Base-by-base conservation (phyloP, 1,140 invertebrate genomes). In the Cydia fagiglandana region DNA sequence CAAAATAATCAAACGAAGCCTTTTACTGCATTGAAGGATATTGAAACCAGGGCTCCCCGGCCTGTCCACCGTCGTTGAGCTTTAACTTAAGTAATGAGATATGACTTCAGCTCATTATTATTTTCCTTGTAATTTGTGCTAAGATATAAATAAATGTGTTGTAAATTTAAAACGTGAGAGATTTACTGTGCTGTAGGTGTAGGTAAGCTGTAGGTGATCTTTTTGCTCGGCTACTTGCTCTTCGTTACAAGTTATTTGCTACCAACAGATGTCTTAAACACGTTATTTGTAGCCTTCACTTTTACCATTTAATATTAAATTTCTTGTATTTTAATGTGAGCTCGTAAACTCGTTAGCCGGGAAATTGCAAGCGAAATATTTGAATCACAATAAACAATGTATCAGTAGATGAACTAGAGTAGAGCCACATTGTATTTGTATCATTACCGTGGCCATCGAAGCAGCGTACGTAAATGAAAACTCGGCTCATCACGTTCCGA, bases 401-500 rank as follows among this genome's bases (percentile, higher is more conserved):
- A 66, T 70, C 66, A 45, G 66, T 70, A 70, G 66, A 70, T 70
- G 34, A 70, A 41, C 66, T 70, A 70, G 64, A 70, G 34, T 70
- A 70, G 64, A 70, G 34, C 15, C 17, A 45, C 34, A 38, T 41
- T 70, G 66, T 38, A 70, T 45, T 41, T 34, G 56, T 45, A 73
- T 50, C 73, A 73, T 50, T 80, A 83, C 80, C 64, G 73, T 41
- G 73, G 76, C 76, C 78, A 82, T 81, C 79, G 76, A 78, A 79
- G 64, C 77, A 77, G 74, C 73, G 79, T 83, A 81, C 81, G 77
- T 84, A 87, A 88, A 88, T 89, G 86, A 89, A 86, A 88, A 87
- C 87, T 86, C 87, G 85, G 83, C 84, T 88, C 90, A 90, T 91
- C 91, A 92, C 91, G 91, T 91, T 88, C 89, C 84, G 89, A 89